phyloP scores from a whole-genome alignment of 2,113 vertebrate species.

The Daphoenositta chrysoptera region DNA sequence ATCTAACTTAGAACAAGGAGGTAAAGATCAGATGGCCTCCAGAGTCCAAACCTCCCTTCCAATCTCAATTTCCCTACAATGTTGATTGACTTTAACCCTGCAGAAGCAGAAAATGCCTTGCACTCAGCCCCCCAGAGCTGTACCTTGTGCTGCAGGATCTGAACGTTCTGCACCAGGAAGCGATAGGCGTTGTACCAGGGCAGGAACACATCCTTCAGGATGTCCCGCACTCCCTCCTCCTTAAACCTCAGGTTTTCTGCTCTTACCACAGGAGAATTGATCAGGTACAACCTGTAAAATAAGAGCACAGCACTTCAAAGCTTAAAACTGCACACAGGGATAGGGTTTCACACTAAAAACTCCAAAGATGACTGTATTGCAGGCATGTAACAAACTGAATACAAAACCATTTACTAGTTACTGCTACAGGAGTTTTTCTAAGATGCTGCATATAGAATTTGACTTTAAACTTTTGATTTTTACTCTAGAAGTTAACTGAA shows the following conservation, averaged over 20 bases:
- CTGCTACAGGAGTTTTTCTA: background rate
- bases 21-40: background rate
- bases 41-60: background rate
- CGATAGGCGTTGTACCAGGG: conserved; percentile 99
- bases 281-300: conserved; percentile 88
- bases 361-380: background rate
- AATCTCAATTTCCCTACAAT: background rate
- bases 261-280: conserved; percentile 96
- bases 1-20: background rate
- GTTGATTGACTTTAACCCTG: background rate
- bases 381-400: background rate
- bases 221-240: conserved; percentile 92
- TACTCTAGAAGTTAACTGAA: background rate
- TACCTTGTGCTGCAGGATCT: conserved; percentile 88
- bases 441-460: background rate
- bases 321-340: background rate
- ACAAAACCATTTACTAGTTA: background rate
- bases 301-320: background rate
- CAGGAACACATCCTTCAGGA: conserved; percentile 96
- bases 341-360: background rate
- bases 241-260: conserved; percentile 97
- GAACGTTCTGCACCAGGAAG: conserved; percentile 92
- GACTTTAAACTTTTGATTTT: background rate
- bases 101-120: background rate
- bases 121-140: accelerated